Percentiles rank a stretch among this genome's conserved stretches.
Conservation (phyloP, 2,888 invertebrate species). For the Drosophila affinis region DNA sequence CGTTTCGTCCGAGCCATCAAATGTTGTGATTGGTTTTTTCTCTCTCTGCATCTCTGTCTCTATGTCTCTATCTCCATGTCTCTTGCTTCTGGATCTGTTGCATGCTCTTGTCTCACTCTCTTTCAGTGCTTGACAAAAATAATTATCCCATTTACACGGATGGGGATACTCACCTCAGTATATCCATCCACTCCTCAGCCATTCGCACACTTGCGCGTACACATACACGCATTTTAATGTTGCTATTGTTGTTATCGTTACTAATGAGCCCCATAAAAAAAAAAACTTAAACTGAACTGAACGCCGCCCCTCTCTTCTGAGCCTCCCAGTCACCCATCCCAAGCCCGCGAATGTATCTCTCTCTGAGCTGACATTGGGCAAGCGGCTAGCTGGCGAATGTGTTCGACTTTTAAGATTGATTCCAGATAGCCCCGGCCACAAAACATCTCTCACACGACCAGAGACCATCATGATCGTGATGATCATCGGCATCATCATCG, state of each 20-base stretch:
- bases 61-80: not conserved
- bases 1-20: slow-evolving; percentile 64
- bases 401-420: slow-evolving; percentile 64
- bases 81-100: slow-evolving; percentile 9
- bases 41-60: not conserved
- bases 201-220: slow-evolving; percentile 21
- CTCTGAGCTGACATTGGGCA: slow-evolving; percentile 46
- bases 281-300: not conserved
- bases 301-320: not conserved
- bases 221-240: slow-evolving; percentile 49
- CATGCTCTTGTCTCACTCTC: slow-evolving; percentile 37
- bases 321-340: slow-evolving; percentile 1
- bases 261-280: slow-evolving; percentile 63
- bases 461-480: slow-evolving; percentile 22
- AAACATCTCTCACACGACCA: slow-evolving; percentile 32
- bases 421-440: slow-evolving; percentile 49
- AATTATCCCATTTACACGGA: slow-evolving; percentile 54
- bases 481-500: slow-evolving; percentile 16
- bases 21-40: slow-evolving; percentile 70
- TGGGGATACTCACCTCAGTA: slow-evolving; percentile 31
- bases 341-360: not conserved
- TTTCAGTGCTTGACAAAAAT: slow-evolving; percentile 70
- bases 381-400: slow-evolving; percentile 37
- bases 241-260: slow-evolving; percentile 62
- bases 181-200: not conserved